Percentiles rank a stretch among this genome's conserved stretches.
Conservation (phyloP, 1,140 invertebrate genomes). For the Sycophila sp. region DNA sequence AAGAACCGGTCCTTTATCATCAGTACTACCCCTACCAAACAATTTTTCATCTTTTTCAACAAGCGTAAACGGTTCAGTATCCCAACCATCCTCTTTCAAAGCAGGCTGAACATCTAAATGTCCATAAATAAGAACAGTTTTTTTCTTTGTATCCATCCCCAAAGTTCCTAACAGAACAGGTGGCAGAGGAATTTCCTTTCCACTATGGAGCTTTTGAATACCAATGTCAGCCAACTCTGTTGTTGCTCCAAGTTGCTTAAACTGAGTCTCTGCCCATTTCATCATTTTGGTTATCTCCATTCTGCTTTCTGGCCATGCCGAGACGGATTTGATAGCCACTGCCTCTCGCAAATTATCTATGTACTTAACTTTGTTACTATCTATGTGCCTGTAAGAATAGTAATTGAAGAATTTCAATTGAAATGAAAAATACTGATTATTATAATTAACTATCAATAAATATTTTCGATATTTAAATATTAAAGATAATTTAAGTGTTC, state of each 20-base stretch:
- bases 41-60: constrained; percentile 91
- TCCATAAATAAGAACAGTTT: constrained; percentile 95
- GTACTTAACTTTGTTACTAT: constrained; percentile 80
- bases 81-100: constrained; percentile 91
- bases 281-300: constrained; percentile 81
- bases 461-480: not conserved
- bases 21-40: constrained; percentile 91
- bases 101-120: constrained; percentile 99
- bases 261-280: constrained; percentile 79
- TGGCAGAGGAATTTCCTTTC: constrained; percentile 80
- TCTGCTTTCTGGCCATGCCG: constrained; percentile 86
- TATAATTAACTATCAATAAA: not conserved
- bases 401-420: no score
- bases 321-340: constrained; percentile 95
- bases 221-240: constrained; percentile 86
- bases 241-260: constrained; percentile 80
- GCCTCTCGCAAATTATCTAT: constrained; percentile 84
- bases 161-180: constrained; percentile 88
- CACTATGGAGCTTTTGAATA: constrained; percentile 78
- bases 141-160: constrained; percentile 86
- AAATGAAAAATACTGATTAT: not conserved
- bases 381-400: constrained; percentile 79
- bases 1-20: constrained; percentile 94
- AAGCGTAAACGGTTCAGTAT: constrained; percentile 93
- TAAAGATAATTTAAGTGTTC: constrained; percentile 5